Conservation (phyloP, 2,888 invertebrate genomes). For the Helleia helle region DNA sequence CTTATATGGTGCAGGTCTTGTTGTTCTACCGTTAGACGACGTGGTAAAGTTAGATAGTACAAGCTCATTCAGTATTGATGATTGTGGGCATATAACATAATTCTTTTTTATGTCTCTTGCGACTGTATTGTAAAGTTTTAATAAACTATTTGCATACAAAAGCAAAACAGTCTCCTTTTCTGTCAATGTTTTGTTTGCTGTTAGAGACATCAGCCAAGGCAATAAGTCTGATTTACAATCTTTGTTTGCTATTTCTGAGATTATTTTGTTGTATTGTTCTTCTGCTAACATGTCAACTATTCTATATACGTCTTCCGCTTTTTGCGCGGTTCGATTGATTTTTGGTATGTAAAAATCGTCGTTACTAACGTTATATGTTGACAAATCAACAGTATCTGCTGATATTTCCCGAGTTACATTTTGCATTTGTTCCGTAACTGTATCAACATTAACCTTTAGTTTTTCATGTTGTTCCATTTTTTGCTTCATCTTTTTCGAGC, state of each 20-base stretch:
- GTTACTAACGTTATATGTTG: slow-evolving; percentile 39
- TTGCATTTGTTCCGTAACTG: slow-evolving; percentile 73
- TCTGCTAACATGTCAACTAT: slow-evolving; percentile 51
- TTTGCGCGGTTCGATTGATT: slow-evolving; percentile 60
- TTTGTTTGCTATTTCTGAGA: slow-evolving; percentile 36
- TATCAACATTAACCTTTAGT: slow-evolving; percentile 71
- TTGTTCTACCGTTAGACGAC: slow-evolving; percentile 29
- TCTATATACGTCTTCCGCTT: slow-evolving; percentile 58
- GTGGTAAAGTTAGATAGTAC: slow-evolving; percentile 39
- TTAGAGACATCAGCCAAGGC: slow-evolving; percentile 31
- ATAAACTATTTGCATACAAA: slow-evolving; percentile 40
- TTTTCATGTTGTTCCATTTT: slow-evolving; percentile 75
- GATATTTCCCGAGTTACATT: slow-evolving; percentile 55
- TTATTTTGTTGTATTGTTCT: slow-evolving; percentile 46
- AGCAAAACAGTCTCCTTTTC: slow-evolving; percentile 33
- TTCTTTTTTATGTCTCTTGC: slow-evolving; percentile 41
- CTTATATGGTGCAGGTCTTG: slow-evolving; percentile 39
- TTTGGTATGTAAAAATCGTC: slow-evolving; percentile 63
- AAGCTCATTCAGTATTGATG: slow-evolving; percentile 42
- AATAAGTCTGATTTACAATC: slow-evolving; percentile 32
- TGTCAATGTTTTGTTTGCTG: slow-evolving; percentile 24
- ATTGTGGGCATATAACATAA: slow-evolving; percentile 35
- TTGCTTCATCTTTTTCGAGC: slow-evolving; percentile 76
- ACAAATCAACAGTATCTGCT: slow-evolving; percentile 40
- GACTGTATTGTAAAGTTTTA: slow-evolving; percentile 30